Evolutionary conservation across 2,888 invertebrate genomes (phyloP), one percentile per base, ranked within the genome.

Genomic region (Saturnia pavonia): DNA sequence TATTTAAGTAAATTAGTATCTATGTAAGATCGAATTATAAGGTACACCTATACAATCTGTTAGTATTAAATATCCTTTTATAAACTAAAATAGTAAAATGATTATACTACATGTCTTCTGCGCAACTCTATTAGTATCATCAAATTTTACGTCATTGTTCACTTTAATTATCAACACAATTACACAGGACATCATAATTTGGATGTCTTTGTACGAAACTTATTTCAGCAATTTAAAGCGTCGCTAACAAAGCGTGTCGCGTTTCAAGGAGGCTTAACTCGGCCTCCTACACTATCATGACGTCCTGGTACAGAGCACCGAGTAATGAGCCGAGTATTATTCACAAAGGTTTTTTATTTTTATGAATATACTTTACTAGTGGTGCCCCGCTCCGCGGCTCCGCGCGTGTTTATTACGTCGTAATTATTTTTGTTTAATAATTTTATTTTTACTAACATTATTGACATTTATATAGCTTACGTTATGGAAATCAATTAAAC

Each of bases 161-260:
- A 54, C 43, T 77, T 74, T 74, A 77, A 78, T 79, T 79, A 76
- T n/a, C 74, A 22, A 76, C 69, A 74, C 74, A 74, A 78, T 75
- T 74, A 75, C 67, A 76, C 73, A 71, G 69, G 63, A 71, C 73
- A 70, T 34, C 71, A 74, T 79, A 77, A 78, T 79, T 78, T 77
- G 70, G 75, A 74, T 69, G 54, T 54, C 54, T 54, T 54, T 68
- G 72, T 72, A 72, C 67, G 74, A 71, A 75, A 76, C 78, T 81
- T 81, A 81, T 75, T 83, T 77, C 77, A 80, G 75, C 73, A 76
- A 48, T 75, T 77, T 76, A 80, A 76, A 75, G 81, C 78, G 75
- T 76, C 79, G 75, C 84, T 85, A 85, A 86, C 86, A 86, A 86
- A 83, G 82, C 78, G 78, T 76, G 76, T 78, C 81, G 81, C 78